Base-by-base conservation (phyloP, 2,888 invertebrate genomes). In the Eupithecia abbreviata region DNA sequence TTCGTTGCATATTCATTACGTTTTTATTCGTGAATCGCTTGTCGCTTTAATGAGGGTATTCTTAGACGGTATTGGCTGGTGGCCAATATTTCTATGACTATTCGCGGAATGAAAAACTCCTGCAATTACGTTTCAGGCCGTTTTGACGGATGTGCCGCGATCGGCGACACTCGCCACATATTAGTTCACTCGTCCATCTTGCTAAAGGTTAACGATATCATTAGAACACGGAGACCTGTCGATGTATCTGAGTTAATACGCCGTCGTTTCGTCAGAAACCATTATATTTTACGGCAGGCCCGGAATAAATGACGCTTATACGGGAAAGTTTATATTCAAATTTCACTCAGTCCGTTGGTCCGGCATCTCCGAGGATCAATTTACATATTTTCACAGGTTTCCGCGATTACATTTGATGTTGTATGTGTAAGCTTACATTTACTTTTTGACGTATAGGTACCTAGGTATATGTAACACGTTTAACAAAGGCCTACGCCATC, bases 381-480 rank as follows among this genome's bases (percentile, higher is more conserved):
- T 94, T 95, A 92, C 94, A 95, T 95, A 94, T 94, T 93, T 93
- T 93, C 93, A 91, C 93, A 93, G 93, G 94, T 93, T 93, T 92
- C 92, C 89, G 86, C 90, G 90, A 90, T 91, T 90, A 91, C 90
- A 88, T 90, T 91, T 90, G 89, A 90, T 89, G 89, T 90, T 89
- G 86, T 85, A 89, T 89, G 84, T 86, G 86, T 88, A 87, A 84
- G 84, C 83, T 77, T 74, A 68, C 73, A 4, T 74, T 73, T 75
- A 75, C 74, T 76, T 77, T 58, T 73, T 74, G 73, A 75, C 76
- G 71, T 72, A 72, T 49, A 30, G 30, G 30, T 30, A 30, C 30
- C 30, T 30, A 30, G 30, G 30, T 73, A 72, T 66, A 49, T 72
- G 71, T 73, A 68, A 18, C 43, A 68, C 18, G 45, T 68, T 75